phyloP scores from a whole-genome alignment of 1,140 invertebrate genomes.

The Solen grandis region DNA sequence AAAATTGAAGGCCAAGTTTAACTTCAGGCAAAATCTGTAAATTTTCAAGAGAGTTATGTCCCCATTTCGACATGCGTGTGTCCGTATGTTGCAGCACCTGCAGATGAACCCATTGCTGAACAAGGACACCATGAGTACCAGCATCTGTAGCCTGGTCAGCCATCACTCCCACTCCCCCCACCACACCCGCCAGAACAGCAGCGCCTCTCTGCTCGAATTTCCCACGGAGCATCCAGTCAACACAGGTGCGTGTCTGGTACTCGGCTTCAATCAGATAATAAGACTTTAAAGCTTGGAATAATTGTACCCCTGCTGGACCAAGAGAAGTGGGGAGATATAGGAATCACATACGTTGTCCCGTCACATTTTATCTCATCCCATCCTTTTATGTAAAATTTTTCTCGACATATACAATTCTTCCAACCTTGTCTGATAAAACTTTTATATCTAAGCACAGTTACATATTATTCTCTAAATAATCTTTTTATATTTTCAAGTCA shows the following conservation, averaged over 20 bases:
- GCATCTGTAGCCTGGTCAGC: slow-evolving; percentile 65
- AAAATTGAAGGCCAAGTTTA: too few relatives aligned
- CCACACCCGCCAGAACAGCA: slow-evolving; percentile 70
- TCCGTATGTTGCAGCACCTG: slow-evolving; percentile 33
- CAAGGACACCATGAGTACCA: slow-evolving; percentile 37
- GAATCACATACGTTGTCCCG: background rate
- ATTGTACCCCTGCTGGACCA: background rate
- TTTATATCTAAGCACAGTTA: too few relatives aligned
- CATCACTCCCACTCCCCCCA: slow-evolving; percentile 49
- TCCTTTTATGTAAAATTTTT: background rate
- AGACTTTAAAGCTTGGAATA: background rate
- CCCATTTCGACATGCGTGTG: too few relatives aligned
- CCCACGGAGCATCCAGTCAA: slow-evolving; percentile 26
- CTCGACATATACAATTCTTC: too few relatives aligned
- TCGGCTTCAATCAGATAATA: background rate
- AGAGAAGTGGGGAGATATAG: background rate
- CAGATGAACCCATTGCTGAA: slow-evolving; percentile 18
- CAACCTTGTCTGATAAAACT: too few relatives aligned
- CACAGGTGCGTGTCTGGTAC: slow-evolving; percentile 37
- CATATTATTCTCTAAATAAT: too few relatives aligned
- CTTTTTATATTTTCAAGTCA: too few relatives aligned
- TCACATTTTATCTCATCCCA: background rate
- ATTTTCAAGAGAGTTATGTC: too few relatives aligned
- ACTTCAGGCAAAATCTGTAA: too few relatives aligned
- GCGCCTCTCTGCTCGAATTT: slow-evolving; percentile 65